Base-by-base conservation (phyloP, 1,140 invertebrate genomes). In the Sitodiplosis mosellana region DNA sequence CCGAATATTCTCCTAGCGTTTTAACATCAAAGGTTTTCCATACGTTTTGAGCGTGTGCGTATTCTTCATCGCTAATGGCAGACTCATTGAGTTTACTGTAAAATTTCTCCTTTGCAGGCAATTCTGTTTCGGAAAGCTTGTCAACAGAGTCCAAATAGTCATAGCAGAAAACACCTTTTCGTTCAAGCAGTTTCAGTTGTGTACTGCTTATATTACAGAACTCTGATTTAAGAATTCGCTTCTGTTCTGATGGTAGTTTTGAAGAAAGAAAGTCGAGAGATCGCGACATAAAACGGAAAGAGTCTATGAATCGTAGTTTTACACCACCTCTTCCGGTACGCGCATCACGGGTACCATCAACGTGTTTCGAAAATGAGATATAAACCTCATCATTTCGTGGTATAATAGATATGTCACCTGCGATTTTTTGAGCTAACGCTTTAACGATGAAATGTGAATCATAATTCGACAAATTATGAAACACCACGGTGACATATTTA, bases 11-110 rank as follows among this genome's bases (percentile, higher is more conserved):
- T 10, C 59, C 51, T 17, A 70, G 37, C 44, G 47, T 61, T 52
- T 55, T 42, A 47, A 59, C 54, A 20, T 62, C 55, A 54, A 72
- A 72, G 37, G 33, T 51, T 19, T 59, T 44, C 67, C 68, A 71
- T 19, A 71, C 56, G 6, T 59, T 57, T 51, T 55, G 22, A 3
- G 65, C 67, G 59, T 68, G 63, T n/a, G 49, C 8, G 58, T 69
- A 70, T 34, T 69, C 59, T 27, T 56, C 52, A 17, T 53, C 51
- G 20, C 38, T 47, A 44, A 66, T 58, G 20, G 53, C 15, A n/a
- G 42, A 22, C 37, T 59, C 38, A 18, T 46, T 54, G 46, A 69
- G 46, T 34, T 42, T 54, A 51, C 51, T 67, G 48, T 56, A 64
- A 54, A 67, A 67, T 17, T 49, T 49, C 44, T 55, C 49, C 51